Evolutionary conservation across 2,888 invertebrate species (phyloP), one percentile per base, ranked within the genome.

Genomic region (Hanleya hanleyi): DNA sequence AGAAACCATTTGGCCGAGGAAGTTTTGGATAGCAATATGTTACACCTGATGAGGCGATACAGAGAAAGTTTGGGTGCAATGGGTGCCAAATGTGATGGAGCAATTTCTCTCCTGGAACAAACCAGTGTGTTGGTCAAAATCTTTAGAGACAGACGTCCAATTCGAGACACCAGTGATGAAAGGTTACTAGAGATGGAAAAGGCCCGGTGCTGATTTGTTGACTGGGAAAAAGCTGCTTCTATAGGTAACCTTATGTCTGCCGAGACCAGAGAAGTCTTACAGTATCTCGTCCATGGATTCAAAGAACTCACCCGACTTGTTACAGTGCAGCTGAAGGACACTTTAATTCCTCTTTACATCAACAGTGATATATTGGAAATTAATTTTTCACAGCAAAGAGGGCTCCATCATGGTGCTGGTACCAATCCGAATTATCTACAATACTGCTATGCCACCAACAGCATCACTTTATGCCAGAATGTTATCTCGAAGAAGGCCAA

Each of bases 381-480:
- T 18, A 33, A 61, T n/a, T 69, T 69, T 22, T 32, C 61, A 1
- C 69, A 69, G 32, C 69, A 62, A 26, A 33, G 62, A 9, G 37
- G 41, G 22, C n/a, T 69, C n/a, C n/a, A 68, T 15, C 68, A 68
- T 50, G 68, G 68, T 4, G 22, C 35, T 32, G 26, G 32, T 18
- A 33, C 38, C 0, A 69, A 69, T 62, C 69, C 69, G 6, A 62
- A 69, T n/a, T 69, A 69, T 26, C n/a, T 38, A 32, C 69, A 69
- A 33, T 62, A 69, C 1, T 35, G 69, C 1, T 26, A 6, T 36
- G 69, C 69, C 5, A 62, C 61, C 1, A 69, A 69, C 33, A 69
- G 69, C 32, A 69, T 69, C 22, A 69, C 50, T 3, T 38, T 69
- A 22, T 49, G 69, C n/a, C 62, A 69, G 18, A 29, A 38, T 26